Percentiles rank a stretch among this genome's conserved stretches.
Evolutionary conservation across 1,140 invertebrate genomes (phyloP).

Genomic region (Heliconius melpomene): DNA sequence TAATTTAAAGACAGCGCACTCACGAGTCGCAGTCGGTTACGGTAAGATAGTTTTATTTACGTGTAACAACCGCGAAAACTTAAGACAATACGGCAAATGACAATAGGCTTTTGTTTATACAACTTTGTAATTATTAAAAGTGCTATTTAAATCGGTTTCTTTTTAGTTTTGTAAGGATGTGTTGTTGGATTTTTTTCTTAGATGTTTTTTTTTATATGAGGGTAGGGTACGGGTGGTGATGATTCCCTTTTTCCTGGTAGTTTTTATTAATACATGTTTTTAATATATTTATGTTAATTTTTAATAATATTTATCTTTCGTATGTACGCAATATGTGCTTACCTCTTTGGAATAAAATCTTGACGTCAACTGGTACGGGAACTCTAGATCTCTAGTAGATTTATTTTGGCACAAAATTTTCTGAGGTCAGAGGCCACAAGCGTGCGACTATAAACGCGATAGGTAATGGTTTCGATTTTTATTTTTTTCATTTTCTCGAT

Average conservation of each 20-base stretch:
- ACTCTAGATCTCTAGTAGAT: too few species aligned
- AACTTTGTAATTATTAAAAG: slow-evolving; percentile 33
- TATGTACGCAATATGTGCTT: too few species aligned
- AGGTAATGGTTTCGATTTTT: too few species aligned
- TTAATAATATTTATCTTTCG: too few species aligned
- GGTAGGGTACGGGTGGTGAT: not conserved
- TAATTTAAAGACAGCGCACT: slow-evolving; percentile 8
- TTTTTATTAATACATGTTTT: not conserved
- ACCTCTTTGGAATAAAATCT: too few species aligned
- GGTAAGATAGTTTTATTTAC: slow-evolving; percentile 32
- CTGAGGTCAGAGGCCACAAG: too few species aligned
- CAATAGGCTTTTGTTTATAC: slow-evolving; percentile 28
- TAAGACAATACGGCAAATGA: slow-evolving; percentile 35
- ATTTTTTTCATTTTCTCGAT: too few species aligned
- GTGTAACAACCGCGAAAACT: slow-evolving; percentile 36
- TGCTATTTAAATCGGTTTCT: slow-evolving; percentile 28
- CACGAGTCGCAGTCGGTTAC: slow-evolving; percentile 15
- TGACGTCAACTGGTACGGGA: too few species aligned
- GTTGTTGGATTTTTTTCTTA: slow-evolving; percentile 24
- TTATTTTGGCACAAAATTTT: too few species aligned
- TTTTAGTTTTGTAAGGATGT: slow-evolving; percentile 28
- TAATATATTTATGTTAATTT: not conserved
- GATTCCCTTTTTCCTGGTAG: not conserved
- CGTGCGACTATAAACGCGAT: too few species aligned
- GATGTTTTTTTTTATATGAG: slow-evolving; percentile 18